A percentile compares a stretch with the other conserved stretches of the same genome.
Conservation (phyloP, 2,797 vertebrate species). For the Nothura maculosa region DNA sequence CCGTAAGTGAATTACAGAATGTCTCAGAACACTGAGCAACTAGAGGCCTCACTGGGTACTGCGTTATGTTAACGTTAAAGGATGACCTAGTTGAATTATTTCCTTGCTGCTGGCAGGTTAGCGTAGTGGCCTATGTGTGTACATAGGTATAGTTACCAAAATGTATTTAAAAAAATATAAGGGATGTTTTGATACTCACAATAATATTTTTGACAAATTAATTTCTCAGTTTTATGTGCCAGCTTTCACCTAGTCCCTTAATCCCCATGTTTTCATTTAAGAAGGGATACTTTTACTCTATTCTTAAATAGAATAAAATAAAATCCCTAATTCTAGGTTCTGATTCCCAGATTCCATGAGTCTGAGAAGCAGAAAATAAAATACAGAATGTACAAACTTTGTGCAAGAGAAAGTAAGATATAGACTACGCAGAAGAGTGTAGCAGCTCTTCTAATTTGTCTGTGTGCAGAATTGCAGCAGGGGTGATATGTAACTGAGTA, state of each 20-base stretch:
- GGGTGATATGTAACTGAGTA: fast-evolving
- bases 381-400: not conserved
- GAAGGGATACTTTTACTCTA: not conserved
- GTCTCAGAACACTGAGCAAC: not conserved
- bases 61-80: not conserved
- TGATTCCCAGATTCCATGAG: too few relatives aligned
- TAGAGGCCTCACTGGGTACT: not conserved
- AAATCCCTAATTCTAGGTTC: not conserved
- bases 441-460: not conserved
- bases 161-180: not conserved
- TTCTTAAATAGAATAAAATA: not conserved
- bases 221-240: too few relatives aligned
- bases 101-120: not conserved
- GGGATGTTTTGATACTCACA: not conserved
- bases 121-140: not conserved
- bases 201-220: too few relatives aligned
- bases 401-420: not conserved
- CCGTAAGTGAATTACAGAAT: not conserved
- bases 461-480: not conserved
- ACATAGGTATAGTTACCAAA: not conserved
- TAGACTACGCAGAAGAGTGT: not conserved
- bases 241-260: not conserved
- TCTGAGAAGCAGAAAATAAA: not conserved
- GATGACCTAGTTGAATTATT: not conserved
- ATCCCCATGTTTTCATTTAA: not conserved